Percentiles rank a stretch among this genome's conserved stretches.
These are phyloP conservation scores for Cossypha dichroa DNA, from an alignment of 2,797 vertebrate species.

Conservation along the genomic window DNA sequence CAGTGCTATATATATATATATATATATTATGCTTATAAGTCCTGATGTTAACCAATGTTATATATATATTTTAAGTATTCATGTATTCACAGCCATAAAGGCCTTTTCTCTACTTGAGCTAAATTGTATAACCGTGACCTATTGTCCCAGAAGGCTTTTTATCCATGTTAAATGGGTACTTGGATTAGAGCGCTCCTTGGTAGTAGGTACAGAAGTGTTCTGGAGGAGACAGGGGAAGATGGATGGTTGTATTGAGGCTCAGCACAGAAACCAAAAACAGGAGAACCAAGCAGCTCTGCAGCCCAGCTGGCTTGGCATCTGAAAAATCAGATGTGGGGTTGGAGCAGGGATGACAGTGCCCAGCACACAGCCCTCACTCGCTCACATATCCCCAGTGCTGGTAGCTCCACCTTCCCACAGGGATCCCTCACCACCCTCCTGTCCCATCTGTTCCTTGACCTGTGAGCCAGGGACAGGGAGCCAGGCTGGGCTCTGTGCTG, in stretches of 20 bases:
- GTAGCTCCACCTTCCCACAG: fast-evolving
- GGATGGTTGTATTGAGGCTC: background rate
- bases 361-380: background rate
- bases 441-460: background rate
- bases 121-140: constrained; percentile 61
- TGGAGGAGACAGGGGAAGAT: constrained; percentile 25
- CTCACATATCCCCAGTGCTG: background rate
- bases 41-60: constrained; percentile 35
- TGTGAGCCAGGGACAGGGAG: background rate
- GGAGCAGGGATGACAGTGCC: background rate
- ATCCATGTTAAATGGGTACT: constrained; percentile 44
- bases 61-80: constrained; percentile 62
- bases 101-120: constrained; percentile 51
- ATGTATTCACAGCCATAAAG: constrained; percentile 65
- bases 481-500: fast-evolving
- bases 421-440: background rate
- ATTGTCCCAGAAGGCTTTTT: constrained; percentile 63
- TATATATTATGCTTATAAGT: constrained; percentile 30
- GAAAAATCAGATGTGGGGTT: background rate
- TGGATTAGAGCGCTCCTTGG: background rate
- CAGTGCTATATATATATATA: background rate
- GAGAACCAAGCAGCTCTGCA: background rate
- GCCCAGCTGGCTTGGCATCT: background rate
- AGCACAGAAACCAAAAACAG: constrained; percentile 1
- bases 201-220: constrained; percentile 27